Evolutionary conservation across 2,797 vertebrate species (phyloP).

Genomic region (Acanthopagrus latus): DNA sequence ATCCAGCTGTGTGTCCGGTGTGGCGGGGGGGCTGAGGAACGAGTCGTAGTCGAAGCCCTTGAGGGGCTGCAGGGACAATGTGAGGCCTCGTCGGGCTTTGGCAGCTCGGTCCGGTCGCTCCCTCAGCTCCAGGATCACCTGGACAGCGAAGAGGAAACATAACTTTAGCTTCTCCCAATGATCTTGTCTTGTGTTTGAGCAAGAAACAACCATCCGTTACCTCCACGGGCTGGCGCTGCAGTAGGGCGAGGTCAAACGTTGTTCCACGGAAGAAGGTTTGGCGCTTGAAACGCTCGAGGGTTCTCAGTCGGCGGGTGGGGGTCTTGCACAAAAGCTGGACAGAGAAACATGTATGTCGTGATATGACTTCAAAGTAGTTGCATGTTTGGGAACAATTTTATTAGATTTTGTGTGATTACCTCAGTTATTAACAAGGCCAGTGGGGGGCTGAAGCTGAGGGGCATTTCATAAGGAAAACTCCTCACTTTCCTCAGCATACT

Average conservation of each 20-base stretch:
- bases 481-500: conserved; percentile 90
- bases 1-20: conserved; percentile 68
- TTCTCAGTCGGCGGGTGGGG: conserved; percentile 85
- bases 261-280: conserved; percentile 91
- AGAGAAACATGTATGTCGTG: conserved; percentile 2
- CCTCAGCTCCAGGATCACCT: conserved; percentile 84
- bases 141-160: not conserved
- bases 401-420: conserved; percentile 76
- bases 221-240: conserved; percentile 89
- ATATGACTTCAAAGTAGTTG: not conserved
- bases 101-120: conserved; percentile 76
- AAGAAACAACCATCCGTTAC: conserved; percentile 43
- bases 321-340: conserved; percentile 91
- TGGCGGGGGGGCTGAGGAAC: conserved; percentile 77
- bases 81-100: conserved; percentile 80
- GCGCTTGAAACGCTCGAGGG: conserved; percentile 90
- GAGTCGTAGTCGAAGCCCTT: conserved; percentile 90
- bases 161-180: not conserved
- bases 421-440: conserved; percentile 90
- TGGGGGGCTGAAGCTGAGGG: conserved; percentile 82
- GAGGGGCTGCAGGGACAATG: conserved; percentile 83
- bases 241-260: conserved; percentile 89
- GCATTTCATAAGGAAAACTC: conserved; percentile 84
- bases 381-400: no score
- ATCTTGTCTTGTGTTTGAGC: not conserved